These are phyloP conservation scores for Polypedilum pembai DNA, from an alignment of 1,140 invertebrate species.

Conservation along the genomic window DNA sequence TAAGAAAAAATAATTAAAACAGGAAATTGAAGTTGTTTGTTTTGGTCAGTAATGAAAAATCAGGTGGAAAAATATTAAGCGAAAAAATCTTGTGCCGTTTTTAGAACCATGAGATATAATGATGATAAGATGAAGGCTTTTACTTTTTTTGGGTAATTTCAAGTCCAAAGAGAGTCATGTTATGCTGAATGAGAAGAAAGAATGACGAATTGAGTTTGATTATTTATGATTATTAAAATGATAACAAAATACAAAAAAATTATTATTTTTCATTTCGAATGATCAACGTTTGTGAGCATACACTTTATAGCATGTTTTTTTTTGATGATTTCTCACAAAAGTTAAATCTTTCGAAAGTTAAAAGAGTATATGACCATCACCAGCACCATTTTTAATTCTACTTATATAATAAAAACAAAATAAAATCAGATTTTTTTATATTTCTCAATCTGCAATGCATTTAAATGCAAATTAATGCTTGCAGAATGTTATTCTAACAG, in stretches of 20 bases:
- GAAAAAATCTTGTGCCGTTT: neutral
- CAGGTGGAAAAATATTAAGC: neutral
- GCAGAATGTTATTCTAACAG: no score
- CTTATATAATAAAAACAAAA: conserved; percentile 1
- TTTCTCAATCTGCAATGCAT: no score
- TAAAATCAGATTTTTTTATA: neutral
- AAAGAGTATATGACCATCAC: neutral
- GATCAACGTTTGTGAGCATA: neutral
- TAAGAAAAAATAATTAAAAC: neutral
- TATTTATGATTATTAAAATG: neutral
- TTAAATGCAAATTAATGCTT: no score
- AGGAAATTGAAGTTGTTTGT: neutral
- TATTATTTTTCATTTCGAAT: neutral
- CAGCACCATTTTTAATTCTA: neutral
- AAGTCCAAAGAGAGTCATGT: conserved; percentile 6
- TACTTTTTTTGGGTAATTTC: conserved; percentile 5
- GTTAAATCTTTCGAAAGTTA: neutral
- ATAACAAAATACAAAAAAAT: neutral
- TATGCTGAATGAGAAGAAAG: conserved; percentile 17
- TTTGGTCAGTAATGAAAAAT: conserved; percentile 7
- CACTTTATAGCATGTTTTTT: no score
- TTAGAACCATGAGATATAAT: conserved; percentile 2
- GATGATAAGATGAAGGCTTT: neutral
- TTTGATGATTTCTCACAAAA: neutral
- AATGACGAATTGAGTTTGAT: neutral